Conservation (phyloP, 2,888 invertebrate genomes). For the Heteropelma amictum region DNA sequence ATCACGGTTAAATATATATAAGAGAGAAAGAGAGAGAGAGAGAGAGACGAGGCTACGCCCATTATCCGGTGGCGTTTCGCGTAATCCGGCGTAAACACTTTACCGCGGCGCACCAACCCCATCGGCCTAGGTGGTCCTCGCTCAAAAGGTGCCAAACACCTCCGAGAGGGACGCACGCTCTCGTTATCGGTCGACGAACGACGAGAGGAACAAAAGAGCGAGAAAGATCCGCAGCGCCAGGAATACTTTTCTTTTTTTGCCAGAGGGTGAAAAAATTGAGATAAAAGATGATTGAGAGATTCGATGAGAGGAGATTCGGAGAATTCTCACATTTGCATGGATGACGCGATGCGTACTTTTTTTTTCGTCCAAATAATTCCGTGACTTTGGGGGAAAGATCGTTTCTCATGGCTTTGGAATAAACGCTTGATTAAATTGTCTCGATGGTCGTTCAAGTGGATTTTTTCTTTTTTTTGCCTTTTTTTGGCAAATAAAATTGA, state of each 20-base stretch:
- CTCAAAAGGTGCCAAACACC: background rate
- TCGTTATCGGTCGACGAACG: background rate
- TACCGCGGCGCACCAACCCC: constrained; percentile 45
- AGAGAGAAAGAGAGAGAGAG: constrained; percentile 15
- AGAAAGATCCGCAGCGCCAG: background rate
- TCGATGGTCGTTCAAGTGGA: background rate
- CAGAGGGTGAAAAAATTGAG: too few relatives aligned
- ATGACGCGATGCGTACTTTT: too few relatives aligned
- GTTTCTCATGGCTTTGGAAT: background rate
- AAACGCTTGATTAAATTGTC: constrained; percentile 8
- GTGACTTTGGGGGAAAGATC: background rate
- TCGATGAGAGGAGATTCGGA: too few relatives aligned
- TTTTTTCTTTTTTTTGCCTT: background rate
- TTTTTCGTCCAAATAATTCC: background rate
- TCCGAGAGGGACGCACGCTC: background rate
- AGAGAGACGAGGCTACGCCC: constrained; percentile 30
- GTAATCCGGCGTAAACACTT: constrained; percentile 62
- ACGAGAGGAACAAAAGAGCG: background rate
- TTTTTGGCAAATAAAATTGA: background rate
- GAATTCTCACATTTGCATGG: too few relatives aligned
- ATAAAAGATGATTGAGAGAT: too few relatives aligned
- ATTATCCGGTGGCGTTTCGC: constrained; percentile 58
- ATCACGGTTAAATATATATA: constrained; percentile 11
- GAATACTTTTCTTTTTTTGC: too few relatives aligned
- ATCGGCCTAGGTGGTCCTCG: constrained; percentile 57